A percentile compares a stretch with the other conserved stretches of the same genome.
These are phyloP conservation scores for Montipora efflorescens DNA, from an alignment of 64 coral and sea anemone species.

Conservation along the genomic window DNA sequence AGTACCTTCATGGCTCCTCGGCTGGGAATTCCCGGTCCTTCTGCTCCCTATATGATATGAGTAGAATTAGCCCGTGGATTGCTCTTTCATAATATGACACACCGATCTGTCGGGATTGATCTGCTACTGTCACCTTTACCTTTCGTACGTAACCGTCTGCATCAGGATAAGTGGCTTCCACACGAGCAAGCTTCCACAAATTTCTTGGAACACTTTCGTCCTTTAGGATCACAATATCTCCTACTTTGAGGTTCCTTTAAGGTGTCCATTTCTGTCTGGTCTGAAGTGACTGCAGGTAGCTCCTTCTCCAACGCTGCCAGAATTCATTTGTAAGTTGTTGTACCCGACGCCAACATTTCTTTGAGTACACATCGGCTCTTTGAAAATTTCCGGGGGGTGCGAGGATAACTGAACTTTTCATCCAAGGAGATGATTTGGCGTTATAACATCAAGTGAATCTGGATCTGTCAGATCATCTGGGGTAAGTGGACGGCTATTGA, in stretches of 20 bases:
- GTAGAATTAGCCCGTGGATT: no score
- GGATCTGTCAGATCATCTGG: background rate
- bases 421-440: background rate
- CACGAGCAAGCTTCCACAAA: background rate
- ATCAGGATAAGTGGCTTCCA: background rate
- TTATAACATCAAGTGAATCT: background rate
- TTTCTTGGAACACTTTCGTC: background rate
- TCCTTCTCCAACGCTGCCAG: slow-evolving; percentile 1
- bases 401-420: background rate
- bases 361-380: background rate
- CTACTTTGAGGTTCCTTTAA: background rate
- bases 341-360: background rate
- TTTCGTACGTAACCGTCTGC: background rate
- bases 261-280: slow-evolving; percentile 2
- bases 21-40: no score
- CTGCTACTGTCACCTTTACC: background rate
- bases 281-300: slow-evolving; percentile 4
- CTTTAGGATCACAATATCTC: background rate
- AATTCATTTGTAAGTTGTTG: slow-evolving; percentile 2
- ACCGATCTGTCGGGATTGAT: background rate
- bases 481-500: background rate
- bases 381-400: background rate
- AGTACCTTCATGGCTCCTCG: no score
- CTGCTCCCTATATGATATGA: no score
- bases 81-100: no score